A percentile compares a stretch with the other conserved stretches of the same genome.
Evolutionary conservation across 2,888 invertebrate species (phyloP).

Genomic region (Pristionchus japonicus): DNA sequence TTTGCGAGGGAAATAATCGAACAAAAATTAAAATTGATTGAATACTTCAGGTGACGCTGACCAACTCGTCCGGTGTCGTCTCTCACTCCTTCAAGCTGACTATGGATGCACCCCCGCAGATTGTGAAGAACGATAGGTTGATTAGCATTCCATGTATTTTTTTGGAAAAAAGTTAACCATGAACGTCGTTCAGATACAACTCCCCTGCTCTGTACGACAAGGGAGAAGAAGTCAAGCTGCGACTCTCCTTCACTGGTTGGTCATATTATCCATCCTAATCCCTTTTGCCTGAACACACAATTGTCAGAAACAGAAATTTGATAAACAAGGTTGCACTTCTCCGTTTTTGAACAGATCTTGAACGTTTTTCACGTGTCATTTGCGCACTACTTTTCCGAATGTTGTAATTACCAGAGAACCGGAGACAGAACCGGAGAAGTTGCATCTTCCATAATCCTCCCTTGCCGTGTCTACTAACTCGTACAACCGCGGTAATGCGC

Average conservation of each 20-base stretch:
- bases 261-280: neutral
- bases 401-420: neutral
- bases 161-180: too few relatives aligned
- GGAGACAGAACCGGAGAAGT: neutral
- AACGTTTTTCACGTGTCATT: neutral
- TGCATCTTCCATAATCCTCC: neutral
- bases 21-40: neutral
- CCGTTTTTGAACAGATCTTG: neutral
- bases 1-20: neutral
- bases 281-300: too few relatives aligned
- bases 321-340: neutral
- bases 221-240: constrained; percentile 65
- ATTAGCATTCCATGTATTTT: too few relatives aligned
- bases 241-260: constrained; percentile 64
- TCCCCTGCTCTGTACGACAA: constrained; percentile 64
- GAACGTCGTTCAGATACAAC: constrained; percentile 52
- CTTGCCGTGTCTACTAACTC: neutral
- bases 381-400: neutral
- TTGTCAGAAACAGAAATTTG: too few relatives aligned
- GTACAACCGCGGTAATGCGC: constrained; percentile 9
- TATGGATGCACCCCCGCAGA: constrained; percentile 61
- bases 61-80: constrained; percentile 50
- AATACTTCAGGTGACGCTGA: constrained; percentile 28
- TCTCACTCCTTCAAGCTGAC: constrained; percentile 59
- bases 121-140: constrained; percentile 36